A percentile compares a stretch with the other conserved stretches of the same genome.
Evolutionary conservation across 1,140 invertebrate genomes (phyloP).

Genomic region (Meloidogyne exigua): DNA sequence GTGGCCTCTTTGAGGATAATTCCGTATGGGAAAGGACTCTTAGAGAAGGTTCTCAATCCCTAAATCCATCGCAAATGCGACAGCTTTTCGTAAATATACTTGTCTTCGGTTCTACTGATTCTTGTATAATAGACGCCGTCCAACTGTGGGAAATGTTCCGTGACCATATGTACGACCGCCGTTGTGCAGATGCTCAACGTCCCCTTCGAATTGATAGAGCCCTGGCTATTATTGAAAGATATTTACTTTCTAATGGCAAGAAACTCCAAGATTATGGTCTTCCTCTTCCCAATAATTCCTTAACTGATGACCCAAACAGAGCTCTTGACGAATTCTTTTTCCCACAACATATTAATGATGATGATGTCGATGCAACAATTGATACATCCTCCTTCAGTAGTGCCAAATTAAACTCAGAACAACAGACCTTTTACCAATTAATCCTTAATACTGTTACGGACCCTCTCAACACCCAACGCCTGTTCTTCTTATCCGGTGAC

Average conservation of each 20-base stretch:
- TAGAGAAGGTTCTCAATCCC: background rate
- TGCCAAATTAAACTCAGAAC: background rate
- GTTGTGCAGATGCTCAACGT: slow-evolving; percentile 1
- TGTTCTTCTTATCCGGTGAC: slow-evolving; percentile 4
- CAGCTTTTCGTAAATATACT: background rate
- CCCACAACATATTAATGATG: slow-evolving; percentile 8
- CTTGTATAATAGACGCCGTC: background rate
- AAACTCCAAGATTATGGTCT: background rate
- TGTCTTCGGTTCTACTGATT: background rate
- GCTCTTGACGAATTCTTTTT: slow-evolving; percentile 2
- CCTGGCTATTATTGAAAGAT: background rate
- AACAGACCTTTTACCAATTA: background rate
- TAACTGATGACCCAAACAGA: background rate
- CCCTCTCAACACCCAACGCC: background rate
- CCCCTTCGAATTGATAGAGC: background rate
- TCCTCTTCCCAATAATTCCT: background rate
- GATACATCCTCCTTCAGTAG: background rate
- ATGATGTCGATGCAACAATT: background rate
- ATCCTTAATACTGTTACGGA: background rate
- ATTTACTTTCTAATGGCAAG: background rate
- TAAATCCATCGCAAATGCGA: background rate
- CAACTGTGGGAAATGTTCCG: background rate
- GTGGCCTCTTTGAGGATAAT: background rate
- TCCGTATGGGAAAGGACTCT: background rate
- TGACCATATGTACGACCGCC: background rate